A percentile compares a stretch with the other conserved stretches of the same genome.
phyloP scores from a whole-genome alignment of 2,113 vertebrate species.

The Holacanthus passer region DNA sequence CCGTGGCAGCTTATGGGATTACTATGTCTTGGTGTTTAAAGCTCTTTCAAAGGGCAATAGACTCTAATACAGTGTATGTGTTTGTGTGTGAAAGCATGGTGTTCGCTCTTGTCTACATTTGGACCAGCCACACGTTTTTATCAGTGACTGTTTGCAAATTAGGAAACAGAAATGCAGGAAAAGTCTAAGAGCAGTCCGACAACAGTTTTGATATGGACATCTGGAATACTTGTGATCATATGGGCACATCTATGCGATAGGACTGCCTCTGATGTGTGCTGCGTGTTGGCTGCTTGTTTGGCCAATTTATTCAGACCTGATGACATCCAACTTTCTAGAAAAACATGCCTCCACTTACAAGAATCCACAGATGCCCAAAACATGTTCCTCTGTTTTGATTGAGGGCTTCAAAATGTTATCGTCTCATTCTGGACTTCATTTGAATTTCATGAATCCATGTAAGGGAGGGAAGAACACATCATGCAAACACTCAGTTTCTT shows the following conservation, averaged over 20 bases:
- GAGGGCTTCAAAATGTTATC: constrained; percentile 41
- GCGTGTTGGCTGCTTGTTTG: constrained; percentile 11
- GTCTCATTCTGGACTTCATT: constrained; percentile 51
- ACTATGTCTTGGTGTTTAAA: constrained; percentile 75
- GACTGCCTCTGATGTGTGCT: constrained; percentile 15
- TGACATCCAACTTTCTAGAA: constrained; percentile 41
- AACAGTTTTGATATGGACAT: constrained; percentile 33
- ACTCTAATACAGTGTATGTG: constrained; percentile 47
- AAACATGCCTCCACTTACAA: neutral
- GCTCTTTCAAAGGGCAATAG: constrained; percentile 67
- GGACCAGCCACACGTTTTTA: neutral
- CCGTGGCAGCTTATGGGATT: constrained; percentile 78
- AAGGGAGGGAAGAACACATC: constrained; percentile 49
- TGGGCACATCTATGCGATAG: neutral
- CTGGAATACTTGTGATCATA: constrained; percentile 14
- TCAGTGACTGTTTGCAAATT: neutral
- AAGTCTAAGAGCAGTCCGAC: constrained; percentile 17
- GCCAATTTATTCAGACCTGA: constrained; percentile 31
- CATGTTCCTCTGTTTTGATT: constrained; percentile 23
- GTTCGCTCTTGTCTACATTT: constrained; percentile 22
- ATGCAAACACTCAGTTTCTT: constrained; percentile 34
- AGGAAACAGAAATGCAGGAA: constrained; percentile 23
- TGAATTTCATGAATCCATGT: constrained; percentile 60
- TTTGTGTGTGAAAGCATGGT: constrained; percentile 13
- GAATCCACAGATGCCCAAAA: constrained; percentile 34